Percentiles rank a stretch among this genome's conserved stretches.
Evolutionary conservation across 2,888 invertebrate genomes (phyloP).

Genomic region (Galeopsomyia nigrocyanea): DNA sequence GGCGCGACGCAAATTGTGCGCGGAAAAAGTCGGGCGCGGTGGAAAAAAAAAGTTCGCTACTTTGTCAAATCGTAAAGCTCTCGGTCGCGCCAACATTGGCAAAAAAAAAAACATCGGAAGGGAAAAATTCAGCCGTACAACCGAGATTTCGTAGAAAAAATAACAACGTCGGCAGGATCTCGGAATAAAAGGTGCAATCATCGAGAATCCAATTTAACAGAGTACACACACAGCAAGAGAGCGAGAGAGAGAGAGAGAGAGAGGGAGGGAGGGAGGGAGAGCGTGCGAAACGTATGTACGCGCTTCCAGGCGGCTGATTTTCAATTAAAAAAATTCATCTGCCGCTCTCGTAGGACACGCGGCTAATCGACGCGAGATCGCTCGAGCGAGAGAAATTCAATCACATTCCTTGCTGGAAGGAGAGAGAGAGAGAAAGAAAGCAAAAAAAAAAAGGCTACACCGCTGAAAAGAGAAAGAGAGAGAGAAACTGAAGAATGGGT

Average conservation of each 20-base stretch:
- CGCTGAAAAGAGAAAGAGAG: neutral
- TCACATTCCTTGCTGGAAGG: constrained; percentile 29
- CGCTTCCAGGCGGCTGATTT: constrained; percentile 30
- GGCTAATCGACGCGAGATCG: constrained; percentile 21
- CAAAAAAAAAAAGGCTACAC: constrained; percentile 40
- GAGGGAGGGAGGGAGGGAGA: no score
- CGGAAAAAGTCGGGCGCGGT: no score
- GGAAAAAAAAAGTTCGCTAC: no score
- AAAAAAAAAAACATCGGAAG: no score
- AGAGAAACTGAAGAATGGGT: constrained; percentile 14
- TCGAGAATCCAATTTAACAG: constrained; percentile 35
- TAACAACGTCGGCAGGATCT: no score
- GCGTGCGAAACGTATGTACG: neutral
- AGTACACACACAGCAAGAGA: constrained; percentile 10
- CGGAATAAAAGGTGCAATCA: constrained; percentile 39
- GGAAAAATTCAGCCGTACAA: no score
- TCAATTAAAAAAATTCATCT: constrained; percentile 41
- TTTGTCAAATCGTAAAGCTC: no score
- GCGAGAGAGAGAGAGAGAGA: no score
- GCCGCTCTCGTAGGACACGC: constrained; percentile 16
- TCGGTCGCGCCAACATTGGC: no score
- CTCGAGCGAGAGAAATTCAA: constrained; percentile 26
- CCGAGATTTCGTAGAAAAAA: no score
- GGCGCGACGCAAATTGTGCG: no score
- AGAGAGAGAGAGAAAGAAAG: constrained; percentile 10